A percentile compares a stretch with the other conserved stretches of the same genome.
phyloP scores from a whole-genome alignment of 1,140 invertebrate genomes.

The Vanessa atalanta region DNA sequence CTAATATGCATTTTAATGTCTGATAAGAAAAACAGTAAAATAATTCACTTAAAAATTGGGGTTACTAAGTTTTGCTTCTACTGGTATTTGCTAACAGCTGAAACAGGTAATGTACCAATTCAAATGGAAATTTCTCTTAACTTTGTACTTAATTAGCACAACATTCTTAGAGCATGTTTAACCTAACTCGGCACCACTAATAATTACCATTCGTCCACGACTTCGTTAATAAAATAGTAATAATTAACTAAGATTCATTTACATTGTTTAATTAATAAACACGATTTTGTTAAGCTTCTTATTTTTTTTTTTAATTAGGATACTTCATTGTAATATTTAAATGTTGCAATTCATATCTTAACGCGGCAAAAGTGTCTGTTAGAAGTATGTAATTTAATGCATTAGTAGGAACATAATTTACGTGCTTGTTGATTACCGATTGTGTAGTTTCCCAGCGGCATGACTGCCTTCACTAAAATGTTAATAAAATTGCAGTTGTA shows the following conservation, averaged over 20 bases:
- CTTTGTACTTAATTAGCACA: slow-evolving; percentile 41
- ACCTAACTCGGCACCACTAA: slow-evolving; percentile 26
- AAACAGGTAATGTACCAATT: slow-evolving; percentile 38
- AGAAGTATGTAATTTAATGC: slow-evolving; percentile 34
- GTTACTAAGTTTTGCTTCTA: background rate
- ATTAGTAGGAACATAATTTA: slow-evolving; percentile 38
- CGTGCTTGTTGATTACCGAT: slow-evolving; percentile 38
- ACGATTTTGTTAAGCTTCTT: background rate
- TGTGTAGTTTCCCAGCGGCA: slow-evolving; percentile 41
- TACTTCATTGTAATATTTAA: slow-evolving; percentile 6
- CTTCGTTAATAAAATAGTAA: slow-evolving; percentile 24
- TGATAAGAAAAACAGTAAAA: too few species aligned
- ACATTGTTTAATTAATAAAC: background rate
- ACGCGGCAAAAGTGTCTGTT: slow-evolving; percentile 16
- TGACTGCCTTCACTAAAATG: slow-evolving; percentile 41
- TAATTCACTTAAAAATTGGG: background rate
- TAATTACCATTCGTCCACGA: slow-evolving; percentile 34
- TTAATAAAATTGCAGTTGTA: slow-evolving; percentile 42
- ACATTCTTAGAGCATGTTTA: slow-evolving; percentile 36
- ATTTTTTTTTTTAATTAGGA: background rate
- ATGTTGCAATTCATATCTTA: slow-evolving; percentile 24
- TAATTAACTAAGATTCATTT: background rate
- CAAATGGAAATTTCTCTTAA: slow-evolving; percentile 37
- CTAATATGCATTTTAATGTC: too few species aligned
- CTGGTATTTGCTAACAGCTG: slow-evolving; percentile 16